Base-by-base conservation (phyloP, 2,113 vertebrate species). In the Apistogramma diplotaenia region DNA sequence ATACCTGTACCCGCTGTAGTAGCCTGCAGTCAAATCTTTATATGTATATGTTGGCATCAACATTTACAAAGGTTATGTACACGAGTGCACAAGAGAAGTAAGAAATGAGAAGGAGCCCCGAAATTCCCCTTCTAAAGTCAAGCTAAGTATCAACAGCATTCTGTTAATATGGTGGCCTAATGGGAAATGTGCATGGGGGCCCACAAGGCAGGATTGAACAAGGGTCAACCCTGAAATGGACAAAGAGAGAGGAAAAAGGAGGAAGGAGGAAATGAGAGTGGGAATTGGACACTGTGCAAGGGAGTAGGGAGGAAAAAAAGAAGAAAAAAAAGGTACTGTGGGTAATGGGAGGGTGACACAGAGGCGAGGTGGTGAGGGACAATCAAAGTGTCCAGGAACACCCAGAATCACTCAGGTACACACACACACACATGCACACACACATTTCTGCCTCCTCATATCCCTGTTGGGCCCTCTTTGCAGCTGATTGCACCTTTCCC, bases 401-500 rank as follows among this genome's bases (percentile, higher is more conserved):
- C 74, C 76, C 43, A 84, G 80, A 84, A 87, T 83, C 71, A 76
- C 76, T 87, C 87, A 78, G 72, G 27, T 6, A 57, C 23, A 85
- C 59, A 33, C 65, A 79, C 54, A 51, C 83, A 67, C 25, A 16
- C 40, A 49, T 61, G 56, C 53, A 59, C 59, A 23, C 37, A 35
- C 49, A 74, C 78, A 9, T 49, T 73, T 74, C 60, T 62, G 40
- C 43, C 60, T 86, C 57, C 74, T 84, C 74, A 85, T 85, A 81
- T 73, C 70, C 78, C 74, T 82, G 35, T 85, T 72, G 78, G 85
- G 74, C 78, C 80, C 83, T 88, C 81, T 82, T 77, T 83, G 77
- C 43, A 35, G 80, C 78, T 91, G 93, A 94, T 94, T 94, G 91
- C 85, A 79, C 83, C 81, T 82, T 90, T 90, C 93, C 89, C 89